phyloP scores from a whole-genome alignment of 2,888 invertebrate genomes.

The Coelopa pilipes region DNA sequence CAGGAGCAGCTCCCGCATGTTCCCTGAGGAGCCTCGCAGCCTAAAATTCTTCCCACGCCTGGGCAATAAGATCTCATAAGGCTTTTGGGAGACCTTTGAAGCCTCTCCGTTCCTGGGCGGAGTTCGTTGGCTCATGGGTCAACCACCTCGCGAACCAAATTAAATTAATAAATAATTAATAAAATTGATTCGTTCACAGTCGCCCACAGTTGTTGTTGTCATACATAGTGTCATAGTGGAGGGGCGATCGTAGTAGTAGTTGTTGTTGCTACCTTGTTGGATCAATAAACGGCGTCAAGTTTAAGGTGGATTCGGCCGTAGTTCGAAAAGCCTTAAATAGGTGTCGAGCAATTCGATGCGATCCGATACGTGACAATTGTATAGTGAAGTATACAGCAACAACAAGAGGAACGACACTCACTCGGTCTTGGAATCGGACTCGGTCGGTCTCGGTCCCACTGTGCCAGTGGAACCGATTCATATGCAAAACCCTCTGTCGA shows the following conservation, averaged over 20 bases:
- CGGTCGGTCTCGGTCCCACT: neutral
- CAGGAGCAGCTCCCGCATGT: neutral
- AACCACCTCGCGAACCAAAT: neutral
- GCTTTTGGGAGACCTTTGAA: no score
- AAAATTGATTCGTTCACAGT: neutral
- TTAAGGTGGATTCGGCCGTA: neutral
- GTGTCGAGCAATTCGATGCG: neutral
- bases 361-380: slow-evolving; percentile 1
- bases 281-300: slow-evolving; percentile 14
- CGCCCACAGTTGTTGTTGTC: neutral
- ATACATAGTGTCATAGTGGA: no score
- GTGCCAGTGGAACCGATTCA: slow-evolving; percentile 7
- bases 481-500: slow-evolving; percentile 6
- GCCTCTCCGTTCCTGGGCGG: no score
- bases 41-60: no score
- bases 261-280: neutral
- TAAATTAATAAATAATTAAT: neutral
- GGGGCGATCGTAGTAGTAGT: no score
- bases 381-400: neutral
- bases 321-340: slow-evolving; percentile 3
- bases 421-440: no score
- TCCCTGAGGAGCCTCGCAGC: neutral
- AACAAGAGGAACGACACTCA: slow-evolving; percentile 1
- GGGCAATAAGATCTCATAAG: no score
- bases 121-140: neutral